Percentiles rank a stretch among this genome's conserved stretches.
Evolutionary conservation across 2,888 invertebrate genomes (phyloP).

Genomic region (Uropetala carovei): DNA sequence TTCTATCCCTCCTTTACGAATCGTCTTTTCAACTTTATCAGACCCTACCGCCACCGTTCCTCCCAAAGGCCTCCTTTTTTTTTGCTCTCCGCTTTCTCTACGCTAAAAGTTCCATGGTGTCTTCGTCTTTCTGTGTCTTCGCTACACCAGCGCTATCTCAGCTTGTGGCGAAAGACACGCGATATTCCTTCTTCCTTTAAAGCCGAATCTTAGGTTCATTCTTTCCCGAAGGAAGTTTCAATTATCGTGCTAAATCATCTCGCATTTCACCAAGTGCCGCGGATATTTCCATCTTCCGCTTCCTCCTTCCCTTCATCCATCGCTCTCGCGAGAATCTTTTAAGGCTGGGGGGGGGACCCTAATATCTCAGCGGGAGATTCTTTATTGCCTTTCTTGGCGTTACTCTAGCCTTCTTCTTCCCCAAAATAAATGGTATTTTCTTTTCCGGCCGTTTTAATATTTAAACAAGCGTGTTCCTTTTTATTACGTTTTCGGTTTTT

Average conservation of each 20-base stretch:
- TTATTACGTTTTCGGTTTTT: neutral
- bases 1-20: too few species aligned
- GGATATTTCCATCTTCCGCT: neutral
- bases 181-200: too few species aligned
- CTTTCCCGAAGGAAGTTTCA: too few species aligned
- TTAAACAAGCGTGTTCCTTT: neutral
- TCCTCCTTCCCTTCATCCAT: neutral
- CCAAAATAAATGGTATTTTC: neutral
- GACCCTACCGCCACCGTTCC: too few species aligned
- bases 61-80: too few species aligned
- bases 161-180: too few species aligned
- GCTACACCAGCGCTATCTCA: too few species aligned
- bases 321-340: neutral
- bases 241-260: neutral
- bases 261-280: neutral
- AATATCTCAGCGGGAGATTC: neutral
- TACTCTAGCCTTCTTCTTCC: neutral
- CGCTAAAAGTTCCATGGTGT: too few species aligned
- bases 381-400: neutral
- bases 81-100: too few species aligned
- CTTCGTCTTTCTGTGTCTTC: too few species aligned
- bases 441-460: neutral
- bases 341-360: neutral
- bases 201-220: too few species aligned
- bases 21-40: too few species aligned